phyloP scores from a whole-genome alignment of 2,888 invertebrate genomes.

The Thelaira solivaga region DNA sequence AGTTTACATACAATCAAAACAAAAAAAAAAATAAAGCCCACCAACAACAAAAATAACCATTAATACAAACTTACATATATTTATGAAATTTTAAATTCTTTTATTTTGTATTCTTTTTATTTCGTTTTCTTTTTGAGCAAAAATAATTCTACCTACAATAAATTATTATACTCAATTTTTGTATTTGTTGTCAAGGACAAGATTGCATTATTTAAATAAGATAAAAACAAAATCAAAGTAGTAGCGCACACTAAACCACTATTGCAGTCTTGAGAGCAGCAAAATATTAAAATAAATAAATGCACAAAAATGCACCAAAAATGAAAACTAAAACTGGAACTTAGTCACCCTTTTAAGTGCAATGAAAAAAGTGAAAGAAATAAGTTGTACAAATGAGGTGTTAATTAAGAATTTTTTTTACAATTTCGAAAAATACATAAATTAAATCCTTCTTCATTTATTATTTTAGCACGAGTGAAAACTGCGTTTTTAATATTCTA shows the following conservation, averaged over 20 bases:
- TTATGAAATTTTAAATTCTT: not conserved
- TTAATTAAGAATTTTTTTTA: not conserved
- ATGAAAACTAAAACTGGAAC: constrained; percentile 69
- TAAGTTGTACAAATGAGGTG: not conserved
- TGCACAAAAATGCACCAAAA: constrained; percentile 55
- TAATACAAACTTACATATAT: not conserved
- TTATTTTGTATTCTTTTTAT: no score
- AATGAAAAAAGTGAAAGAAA: not conserved
- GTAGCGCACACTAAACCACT: constrained; percentile 64
- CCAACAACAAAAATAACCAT: not conserved
- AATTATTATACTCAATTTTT: constrained; percentile 27
- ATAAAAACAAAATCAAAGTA: constrained; percentile 63
- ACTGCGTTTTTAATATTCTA: no score
- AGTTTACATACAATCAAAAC: no score
- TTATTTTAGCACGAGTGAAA: not conserved
- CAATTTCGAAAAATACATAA: not conserved
- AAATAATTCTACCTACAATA: constrained; percentile 26
- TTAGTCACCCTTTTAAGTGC: constrained; percentile 42
- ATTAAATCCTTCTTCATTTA: not conserved
- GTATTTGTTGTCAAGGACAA: constrained; percentile 68
- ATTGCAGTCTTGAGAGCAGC: constrained; percentile 46
- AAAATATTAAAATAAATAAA: constrained; percentile 5
- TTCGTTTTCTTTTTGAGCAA: not conserved
- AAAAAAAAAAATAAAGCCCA: no score
- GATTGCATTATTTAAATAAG: constrained; percentile 73